Evolutionary conservation across 1,140 invertebrate species (phyloP), one percentile per base, ranked within the genome.

Genomic region (Battus philenor): DNA sequence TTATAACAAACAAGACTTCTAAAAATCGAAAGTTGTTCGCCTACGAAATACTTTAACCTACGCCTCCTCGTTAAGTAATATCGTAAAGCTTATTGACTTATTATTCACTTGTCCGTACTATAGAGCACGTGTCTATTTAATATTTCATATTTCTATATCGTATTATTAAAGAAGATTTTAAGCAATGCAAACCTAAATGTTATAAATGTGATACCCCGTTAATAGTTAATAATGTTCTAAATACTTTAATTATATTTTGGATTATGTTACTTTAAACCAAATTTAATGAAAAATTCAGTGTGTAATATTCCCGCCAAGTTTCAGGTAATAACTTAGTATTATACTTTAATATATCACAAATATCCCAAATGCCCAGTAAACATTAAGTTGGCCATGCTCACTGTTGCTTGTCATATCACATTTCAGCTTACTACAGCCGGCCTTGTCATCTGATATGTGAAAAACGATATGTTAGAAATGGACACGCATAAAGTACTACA

Each of bases 1-100:
- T 54, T 57, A 49, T 53, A 34, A 44, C 31, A 41, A 38, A 54
- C 54, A 57, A 65, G 53, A 58, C 31, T 59, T 48, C 47, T 36
- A 45, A 58, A 60, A 74, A 80, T 68, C 69, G 75, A 77, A 79
- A 79, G 78, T 77, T 70, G 78, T 69, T 70, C 61, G 69, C 71
- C 71, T 69, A 69, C 69, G 56, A 54, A 51, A 56, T 54, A 36
- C 50, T 57, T 53, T 64, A 61, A 43, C 65, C 58, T 51, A 75
- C 57, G 48, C 61, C 53, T 74, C 68, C 66, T 57, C 55, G 9
- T 31, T 17, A 20, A 31, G 34, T 38, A 45, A 18, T n/a, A n/a
- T n/a, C 29, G 34, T 39, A 31, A 45, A 34, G 6, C 36, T 26
- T 39, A 26, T 13, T 26, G 9, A 22, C 15, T 41, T 41, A 41